Conservation (phyloP, 2,797 vertebrate species). For the Galagoides demidoff region DNA sequence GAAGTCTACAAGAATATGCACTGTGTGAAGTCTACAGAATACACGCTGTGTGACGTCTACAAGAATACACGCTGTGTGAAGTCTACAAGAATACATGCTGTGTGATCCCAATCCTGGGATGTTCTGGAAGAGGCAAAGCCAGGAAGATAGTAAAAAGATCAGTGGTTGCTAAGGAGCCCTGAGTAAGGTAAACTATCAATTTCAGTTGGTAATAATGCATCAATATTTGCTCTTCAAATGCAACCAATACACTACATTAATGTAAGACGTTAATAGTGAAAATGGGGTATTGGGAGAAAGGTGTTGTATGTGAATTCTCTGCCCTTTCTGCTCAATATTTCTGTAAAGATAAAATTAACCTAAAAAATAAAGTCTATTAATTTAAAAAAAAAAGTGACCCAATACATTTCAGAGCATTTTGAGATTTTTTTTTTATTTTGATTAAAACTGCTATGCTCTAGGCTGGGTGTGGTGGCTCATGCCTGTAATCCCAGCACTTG, state of each 20-base stretch:
- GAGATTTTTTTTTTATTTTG: constrained; percentile 50
- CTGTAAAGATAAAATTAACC: constrained; percentile 42
- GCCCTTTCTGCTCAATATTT: constrained; percentile 6
- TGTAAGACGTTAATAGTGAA: neutral
- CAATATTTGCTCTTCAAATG: neutral
- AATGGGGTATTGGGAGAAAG: neutral
- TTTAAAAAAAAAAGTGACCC: neutral
- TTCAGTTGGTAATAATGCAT: neutral
- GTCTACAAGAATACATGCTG: too few relatives aligned
- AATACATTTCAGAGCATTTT: neutral
- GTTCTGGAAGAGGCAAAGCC: constrained; percentile 8
- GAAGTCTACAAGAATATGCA: too few relatives aligned
- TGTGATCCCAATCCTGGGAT: neutral
- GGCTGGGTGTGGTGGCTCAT: too few relatives aligned
- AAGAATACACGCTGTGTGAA: too few relatives aligned
- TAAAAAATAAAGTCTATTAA: constrained; percentile 36
- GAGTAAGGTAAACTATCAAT: neutral
- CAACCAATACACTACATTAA: neutral
- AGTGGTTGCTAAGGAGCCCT: neutral
- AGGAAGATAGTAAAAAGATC: neutral
- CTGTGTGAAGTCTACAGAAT: too few relatives aligned
- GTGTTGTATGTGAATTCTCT: neutral
- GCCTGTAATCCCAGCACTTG: too few relatives aligned
- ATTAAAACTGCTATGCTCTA: constrained; percentile 17
- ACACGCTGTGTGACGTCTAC: too few relatives aligned